phyloP scores from a whole-genome alignment of 1,140 invertebrate genomes.

The Meloidogyne hapla region DNA sequence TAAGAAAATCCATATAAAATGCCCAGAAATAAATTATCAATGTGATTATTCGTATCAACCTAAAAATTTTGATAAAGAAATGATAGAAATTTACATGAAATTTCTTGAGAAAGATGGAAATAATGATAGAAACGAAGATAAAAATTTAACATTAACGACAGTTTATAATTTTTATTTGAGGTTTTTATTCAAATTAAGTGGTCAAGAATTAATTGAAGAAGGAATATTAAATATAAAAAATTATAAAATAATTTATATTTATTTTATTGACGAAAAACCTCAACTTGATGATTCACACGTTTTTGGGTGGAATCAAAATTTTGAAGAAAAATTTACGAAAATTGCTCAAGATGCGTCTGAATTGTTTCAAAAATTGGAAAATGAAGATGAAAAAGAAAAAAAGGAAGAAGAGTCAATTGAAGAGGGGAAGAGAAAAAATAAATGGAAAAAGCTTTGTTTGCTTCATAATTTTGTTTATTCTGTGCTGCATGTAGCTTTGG shows the following conservation, averaged over 20 bases:
- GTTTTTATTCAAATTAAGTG: background rate
- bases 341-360: background rate
- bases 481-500: background rate
- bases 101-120: background rate
- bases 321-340: background rate
- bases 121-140: background rate
- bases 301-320: background rate
- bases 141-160: background rate
- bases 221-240: no score
- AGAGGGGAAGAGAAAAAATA: background rate
- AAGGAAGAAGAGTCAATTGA: background rate
- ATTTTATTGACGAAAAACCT: background rate
- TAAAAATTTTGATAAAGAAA: background rate
- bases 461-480: constrained; percentile 3
- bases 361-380: background rate
- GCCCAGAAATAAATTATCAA: background rate
- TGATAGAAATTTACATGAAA: background rate
- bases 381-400: background rate
- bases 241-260: background rate
- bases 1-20: no score
- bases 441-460: background rate
- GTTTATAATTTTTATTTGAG: background rate
- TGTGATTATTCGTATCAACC: background rate
- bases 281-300: background rate
- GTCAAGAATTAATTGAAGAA: background rate